Conservation (phyloP, 2,113 vertebrate genomes). For the Sphyrna mokarran region DNA sequence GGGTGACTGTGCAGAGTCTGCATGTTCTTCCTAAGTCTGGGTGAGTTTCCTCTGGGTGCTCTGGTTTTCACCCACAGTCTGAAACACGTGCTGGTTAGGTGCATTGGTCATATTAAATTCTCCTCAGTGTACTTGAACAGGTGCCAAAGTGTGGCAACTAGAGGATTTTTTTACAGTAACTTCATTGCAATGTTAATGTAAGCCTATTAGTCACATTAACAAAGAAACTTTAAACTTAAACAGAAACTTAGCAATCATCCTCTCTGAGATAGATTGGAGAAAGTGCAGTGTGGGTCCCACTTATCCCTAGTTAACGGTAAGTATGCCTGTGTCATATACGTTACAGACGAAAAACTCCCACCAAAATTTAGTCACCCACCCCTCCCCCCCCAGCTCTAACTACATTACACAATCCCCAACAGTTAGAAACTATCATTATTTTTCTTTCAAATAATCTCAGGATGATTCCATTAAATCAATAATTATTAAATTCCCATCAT, state of each 20-base stretch:
- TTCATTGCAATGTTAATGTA: too few relatives aligned
- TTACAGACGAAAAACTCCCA: background rate
- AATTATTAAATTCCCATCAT: background rate
- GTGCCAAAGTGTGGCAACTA: too few relatives aligned
- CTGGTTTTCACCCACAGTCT: too few relatives aligned
- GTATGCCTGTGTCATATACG: background rate
- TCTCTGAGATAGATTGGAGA: background rate
- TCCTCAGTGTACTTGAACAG: too few relatives aligned
- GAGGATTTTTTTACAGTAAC: too few relatives aligned
- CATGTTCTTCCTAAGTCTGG: too few relatives aligned
- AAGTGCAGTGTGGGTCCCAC: background rate
- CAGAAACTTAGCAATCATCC: background rate
- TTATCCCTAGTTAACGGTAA: background rate
- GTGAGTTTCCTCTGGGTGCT: too few relatives aligned
- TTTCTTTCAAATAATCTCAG: background rate
- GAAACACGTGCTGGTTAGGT: too few relatives aligned
- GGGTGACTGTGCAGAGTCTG: too few relatives aligned
- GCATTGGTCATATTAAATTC: too few relatives aligned
- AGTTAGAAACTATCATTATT: background rate
- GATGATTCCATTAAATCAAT: background rate
- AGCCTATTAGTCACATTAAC: too few relatives aligned
- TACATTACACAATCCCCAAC: background rate
- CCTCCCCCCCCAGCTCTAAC: background rate
- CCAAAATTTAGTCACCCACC: background rate
- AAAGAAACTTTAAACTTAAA: too few relatives aligned